Evolutionary conservation across 2,888 invertebrate genomes (phyloP).

Genomic region (Papilio demoleus): DNA sequence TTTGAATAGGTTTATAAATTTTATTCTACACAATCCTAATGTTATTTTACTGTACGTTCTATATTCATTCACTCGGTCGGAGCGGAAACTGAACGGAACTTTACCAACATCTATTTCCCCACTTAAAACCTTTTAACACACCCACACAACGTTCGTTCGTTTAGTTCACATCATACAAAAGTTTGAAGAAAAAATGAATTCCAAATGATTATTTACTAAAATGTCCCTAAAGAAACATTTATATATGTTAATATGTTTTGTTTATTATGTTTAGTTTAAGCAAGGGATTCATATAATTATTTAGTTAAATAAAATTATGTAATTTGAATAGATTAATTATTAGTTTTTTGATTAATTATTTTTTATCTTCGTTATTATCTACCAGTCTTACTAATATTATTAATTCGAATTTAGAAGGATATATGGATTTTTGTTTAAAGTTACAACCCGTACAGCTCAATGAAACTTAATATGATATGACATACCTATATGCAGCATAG

Average conservation of each 20-base stretch:
- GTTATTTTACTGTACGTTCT: background rate
- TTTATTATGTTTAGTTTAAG: background rate
- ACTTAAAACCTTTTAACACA: background rate
- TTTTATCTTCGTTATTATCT: too few relatives aligned
- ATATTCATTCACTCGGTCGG: background rate
- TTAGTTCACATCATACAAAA: background rate
- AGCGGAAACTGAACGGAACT: conserved; percentile 7
- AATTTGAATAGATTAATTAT: too few relatives aligned
- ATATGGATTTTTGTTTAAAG: too few relatives aligned
- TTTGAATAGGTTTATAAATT: too few relatives aligned
- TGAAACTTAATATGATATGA: too few relatives aligned
- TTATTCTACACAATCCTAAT: background rate
- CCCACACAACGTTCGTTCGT: background rate
- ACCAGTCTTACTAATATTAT: too few relatives aligned
- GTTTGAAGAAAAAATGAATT: too few relatives aligned
- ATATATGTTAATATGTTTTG: background rate
- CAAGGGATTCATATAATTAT: background rate
- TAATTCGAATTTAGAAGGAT: too few relatives aligned
- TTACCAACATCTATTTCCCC: background rate
- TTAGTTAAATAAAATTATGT: background rate
- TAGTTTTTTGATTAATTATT: too few relatives aligned
- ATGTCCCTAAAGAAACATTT: background rate
- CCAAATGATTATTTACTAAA: too few relatives aligned
- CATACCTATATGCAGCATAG: too few relatives aligned
- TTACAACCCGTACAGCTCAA: too few relatives aligned